A percentile compares a stretch with the other conserved stretches of the same genome.
Conservation (phyloP, 1,140 invertebrate species). For the Venturia canescens region DNA sequence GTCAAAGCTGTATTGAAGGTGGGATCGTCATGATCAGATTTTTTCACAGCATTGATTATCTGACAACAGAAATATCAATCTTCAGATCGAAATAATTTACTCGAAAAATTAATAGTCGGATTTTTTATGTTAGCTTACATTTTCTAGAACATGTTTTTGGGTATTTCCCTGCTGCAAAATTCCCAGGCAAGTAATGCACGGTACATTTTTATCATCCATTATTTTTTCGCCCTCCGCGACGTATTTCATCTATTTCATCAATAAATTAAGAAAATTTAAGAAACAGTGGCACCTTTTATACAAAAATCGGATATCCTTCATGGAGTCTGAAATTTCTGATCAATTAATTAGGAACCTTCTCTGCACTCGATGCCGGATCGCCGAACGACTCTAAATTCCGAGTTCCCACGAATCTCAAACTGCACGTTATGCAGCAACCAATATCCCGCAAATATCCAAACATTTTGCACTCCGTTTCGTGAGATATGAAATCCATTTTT, state of each 20-base stretch:
- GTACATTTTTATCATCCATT: constrained; percentile 64
- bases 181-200: constrained; percentile 81
- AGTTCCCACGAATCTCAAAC: constrained; percentile 33
- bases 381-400: constrained; percentile 23
- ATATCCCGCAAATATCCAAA: constrained; percentile 29
- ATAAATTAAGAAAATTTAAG: too few relatives aligned
- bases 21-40: constrained; percentile 72
- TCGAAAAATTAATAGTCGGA: constrained; percentile 20
- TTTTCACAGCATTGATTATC: constrained; percentile 68
- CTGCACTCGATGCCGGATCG: constrained; percentile 13
- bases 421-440: constrained; percentile 31
- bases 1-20: constrained; percentile 76
- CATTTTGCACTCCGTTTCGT: constrained; percentile 37
- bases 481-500: constrained; percentile 28
- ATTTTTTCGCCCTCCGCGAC: constrained; percentile 50
- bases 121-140: constrained; percentile 66
- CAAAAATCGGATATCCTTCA: too few relatives aligned
- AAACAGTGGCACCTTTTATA: too few relatives aligned
- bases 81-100: constrained; percentile 25
- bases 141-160: constrained; percentile 72
- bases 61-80: constrained; percentile 59
- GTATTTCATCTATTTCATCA: constrained; percentile 59
- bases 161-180: constrained; percentile 79
- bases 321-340: constrained; percentile 8
- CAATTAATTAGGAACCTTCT: not conserved